Evolutionary conservation across 2,797 vertebrate genomes (phyloP).

Genomic region (Dallia pectoralis): DNA sequence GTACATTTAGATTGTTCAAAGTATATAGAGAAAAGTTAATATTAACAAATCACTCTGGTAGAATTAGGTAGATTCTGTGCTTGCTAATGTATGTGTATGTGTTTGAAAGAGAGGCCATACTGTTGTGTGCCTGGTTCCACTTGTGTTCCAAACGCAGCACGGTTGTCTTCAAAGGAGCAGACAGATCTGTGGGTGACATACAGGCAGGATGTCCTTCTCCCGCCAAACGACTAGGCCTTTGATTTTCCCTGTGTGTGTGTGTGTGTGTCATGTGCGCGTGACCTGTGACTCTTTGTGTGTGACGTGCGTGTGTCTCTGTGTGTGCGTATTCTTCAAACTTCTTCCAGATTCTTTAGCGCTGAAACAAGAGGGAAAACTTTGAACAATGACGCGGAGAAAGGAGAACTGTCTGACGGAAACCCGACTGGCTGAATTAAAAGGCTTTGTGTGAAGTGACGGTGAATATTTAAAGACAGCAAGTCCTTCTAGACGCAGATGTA

Average conservation of each 20-base stretch:
- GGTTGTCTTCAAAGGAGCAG: slow-evolving; percentile 10
- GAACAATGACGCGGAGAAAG: neutral
- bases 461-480: too few relatives aligned
- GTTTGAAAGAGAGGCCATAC: slow-evolving; percentile 1
- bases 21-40: neutral
- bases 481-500: too few relatives aligned
- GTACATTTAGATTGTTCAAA: neutral
- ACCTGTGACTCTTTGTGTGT: neutral
- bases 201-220: neutral
- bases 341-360: neutral
- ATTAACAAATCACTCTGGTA: too few relatives aligned
- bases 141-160: slow-evolving; percentile 11
- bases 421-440: too few relatives aligned
- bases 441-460: too few relatives aligned
- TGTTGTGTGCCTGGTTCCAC: slow-evolving; percentile 8
- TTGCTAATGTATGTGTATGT: neutral
- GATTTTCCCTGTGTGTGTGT: slow-evolving; percentile 10
- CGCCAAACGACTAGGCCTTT: slow-evolving; percentile 8
- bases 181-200: slow-evolving; percentile 22
- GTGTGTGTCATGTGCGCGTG: neutral
- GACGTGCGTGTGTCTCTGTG: neutral
- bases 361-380: slow-evolving; percentile 13
- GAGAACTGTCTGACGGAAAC: too few relatives aligned
- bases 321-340: neutral
- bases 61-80: neutral